phyloP scores from a whole-genome alignment of 2,113 vertebrate genomes.

The Tringa solitaria region DNA sequence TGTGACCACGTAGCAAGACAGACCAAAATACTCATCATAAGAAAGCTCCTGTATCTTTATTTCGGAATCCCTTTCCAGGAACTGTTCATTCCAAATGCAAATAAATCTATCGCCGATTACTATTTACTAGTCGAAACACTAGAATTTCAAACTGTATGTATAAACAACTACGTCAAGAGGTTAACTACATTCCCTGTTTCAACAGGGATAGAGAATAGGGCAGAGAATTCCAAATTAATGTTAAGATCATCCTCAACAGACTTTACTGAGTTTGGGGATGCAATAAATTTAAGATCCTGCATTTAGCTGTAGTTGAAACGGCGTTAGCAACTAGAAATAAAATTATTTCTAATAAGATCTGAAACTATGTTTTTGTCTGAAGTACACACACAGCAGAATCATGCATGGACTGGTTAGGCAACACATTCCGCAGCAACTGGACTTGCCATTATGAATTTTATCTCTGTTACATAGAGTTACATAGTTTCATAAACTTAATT shows the following conservation, averaged over 20 bases:
- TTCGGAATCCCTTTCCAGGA: not conserved
- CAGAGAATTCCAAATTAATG: not conserved
- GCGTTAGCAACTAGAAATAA: not conserved
- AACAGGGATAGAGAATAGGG: not conserved
- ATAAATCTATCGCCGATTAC: not conserved
- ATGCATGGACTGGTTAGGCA: not conserved
- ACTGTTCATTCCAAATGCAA: not conserved
- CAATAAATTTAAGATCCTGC: not conserved
- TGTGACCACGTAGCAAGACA: not conserved
- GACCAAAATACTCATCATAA: not conserved
- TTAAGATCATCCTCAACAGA: not conserved
- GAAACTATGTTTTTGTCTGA: not conserved
- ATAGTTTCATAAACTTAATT: not conserved
- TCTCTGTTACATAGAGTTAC: not conserved
- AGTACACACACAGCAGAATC: not conserved
- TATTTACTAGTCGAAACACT: not conserved
- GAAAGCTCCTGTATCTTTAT: not conserved
- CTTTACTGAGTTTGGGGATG: not conserved
- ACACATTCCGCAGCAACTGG: not conserved
- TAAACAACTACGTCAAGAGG: not conserved
- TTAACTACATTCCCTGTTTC: not conserved
- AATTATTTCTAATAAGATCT: not conserved
- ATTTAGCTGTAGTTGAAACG: not conserved
- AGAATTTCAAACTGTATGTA: not conserved
- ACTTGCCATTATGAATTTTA: not conserved